Evolutionary conservation across 2,113 vertebrate species (phyloP).

Genomic region (Vombatus ursinus): DNA sequence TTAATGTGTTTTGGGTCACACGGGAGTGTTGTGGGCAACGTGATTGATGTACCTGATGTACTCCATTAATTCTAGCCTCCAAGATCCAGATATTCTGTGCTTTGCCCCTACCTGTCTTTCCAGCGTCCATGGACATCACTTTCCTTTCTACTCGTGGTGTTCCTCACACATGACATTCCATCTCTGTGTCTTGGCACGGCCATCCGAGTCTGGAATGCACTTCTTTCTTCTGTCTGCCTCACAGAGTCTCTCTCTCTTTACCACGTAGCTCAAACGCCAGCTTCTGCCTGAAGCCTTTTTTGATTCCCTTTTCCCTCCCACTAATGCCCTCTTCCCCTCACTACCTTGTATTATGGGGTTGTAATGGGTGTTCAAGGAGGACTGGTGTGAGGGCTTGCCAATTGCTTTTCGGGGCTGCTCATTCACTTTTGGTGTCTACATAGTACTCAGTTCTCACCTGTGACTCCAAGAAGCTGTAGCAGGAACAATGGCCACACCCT

Average conservation of each 20-base stretch:
- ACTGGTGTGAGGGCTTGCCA: neutral
- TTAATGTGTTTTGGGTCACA: neutral
- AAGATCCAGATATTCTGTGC: neutral
- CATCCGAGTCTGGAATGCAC: neutral
- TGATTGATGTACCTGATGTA: neutral
- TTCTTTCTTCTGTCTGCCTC: neutral
- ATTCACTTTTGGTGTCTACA: too few relatives aligned
- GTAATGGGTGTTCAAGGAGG: too few relatives aligned
- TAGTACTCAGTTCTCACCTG: neutral
- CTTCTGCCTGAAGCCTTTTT: neutral
- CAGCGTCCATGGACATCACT: neutral
- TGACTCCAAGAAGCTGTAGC: neutral
- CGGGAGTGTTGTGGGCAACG: neutral
- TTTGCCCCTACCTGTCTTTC: neutral
- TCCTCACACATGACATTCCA: neutral
- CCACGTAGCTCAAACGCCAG: neutral
- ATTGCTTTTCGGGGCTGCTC: too few relatives aligned
- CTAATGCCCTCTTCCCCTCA: neutral
- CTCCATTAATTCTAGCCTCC: neutral
- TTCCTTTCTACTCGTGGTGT: neutral
- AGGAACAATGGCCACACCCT: neutral
- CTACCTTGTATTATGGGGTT: neutral
- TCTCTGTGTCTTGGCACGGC: neutral
- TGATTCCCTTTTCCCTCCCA: neutral
- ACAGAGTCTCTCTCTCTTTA: neutral